These are phyloP conservation scores for Pollenia angustigena DNA, from an alignment of 2,888 invertebrate species.

Conservation along the genomic window DNA sequence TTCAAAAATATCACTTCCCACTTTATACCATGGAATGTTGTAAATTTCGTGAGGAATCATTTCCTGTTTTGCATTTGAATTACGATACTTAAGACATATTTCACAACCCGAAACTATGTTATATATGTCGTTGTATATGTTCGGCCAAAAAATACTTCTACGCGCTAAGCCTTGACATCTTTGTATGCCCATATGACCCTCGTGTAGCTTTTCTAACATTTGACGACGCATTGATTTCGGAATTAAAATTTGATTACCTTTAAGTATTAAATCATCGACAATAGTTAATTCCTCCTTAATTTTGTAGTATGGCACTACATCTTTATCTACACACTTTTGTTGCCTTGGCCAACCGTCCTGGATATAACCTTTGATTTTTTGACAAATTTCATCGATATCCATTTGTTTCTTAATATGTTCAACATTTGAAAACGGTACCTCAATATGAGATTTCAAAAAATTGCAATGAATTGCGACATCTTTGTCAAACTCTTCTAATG, in stretches of 20 bases:
- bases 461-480: conserved; percentile 62
- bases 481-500: conserved; percentile 60
- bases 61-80: too few species aligned
- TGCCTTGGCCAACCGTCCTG: conserved; percentile 66
- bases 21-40: conserved; percentile 55
- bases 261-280: conserved; percentile 60
- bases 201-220: too few species aligned
- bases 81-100: conserved; percentile 67
- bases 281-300: conserved; percentile 18
- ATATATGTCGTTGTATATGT: conserved; percentile 60
- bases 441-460: too few species aligned
- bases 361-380: conserved; percentile 58
- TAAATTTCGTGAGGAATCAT: conserved; percentile 44
- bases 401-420: background rate
- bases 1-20: conserved; percentile 65
- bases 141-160: conserved; percentile 65
- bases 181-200: too few species aligned
- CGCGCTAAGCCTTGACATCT: too few species aligned
- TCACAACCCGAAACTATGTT: conserved; percentile 68
- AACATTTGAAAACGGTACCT: conserved; percentile 7
- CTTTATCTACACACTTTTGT: conserved; percentile 53
- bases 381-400: conserved; percentile 15
- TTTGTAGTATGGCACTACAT: conserved; percentile 50
- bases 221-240: too few species aligned
- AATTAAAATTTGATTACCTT: conserved; percentile 53